Evolutionary conservation across 2,797 vertebrate genomes (phyloP), one percentile per base, ranked within the genome.

Genomic region (Esox lucius): DNA sequence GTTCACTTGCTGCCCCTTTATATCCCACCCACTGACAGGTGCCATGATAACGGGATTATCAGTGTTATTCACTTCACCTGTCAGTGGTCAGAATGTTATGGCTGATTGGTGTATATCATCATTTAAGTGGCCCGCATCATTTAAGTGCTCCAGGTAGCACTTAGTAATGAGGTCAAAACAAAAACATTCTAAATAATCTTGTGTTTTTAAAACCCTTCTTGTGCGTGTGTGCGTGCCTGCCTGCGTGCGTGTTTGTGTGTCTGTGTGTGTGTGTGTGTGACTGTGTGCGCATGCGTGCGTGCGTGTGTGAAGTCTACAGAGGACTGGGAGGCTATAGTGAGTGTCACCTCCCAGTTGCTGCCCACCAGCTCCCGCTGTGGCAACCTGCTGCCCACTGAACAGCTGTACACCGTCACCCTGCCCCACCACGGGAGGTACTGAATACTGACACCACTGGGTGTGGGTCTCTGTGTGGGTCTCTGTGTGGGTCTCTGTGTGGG

Each of bases 321-420:
- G 82, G 94, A 96, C 86, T 98, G 96, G 95, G 95, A 96, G 83
- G 95, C 92, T 6, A 74, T 96, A 5, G 93, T 97, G 72, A 94
- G 94, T 0, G 90, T 97, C 39, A 91, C 88, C 15, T 95, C 96
- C 1, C 87, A 76, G 0, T 77, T 68, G 2, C 89, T 96, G 80
- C 94, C 96, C 71, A 94, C 90, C 80, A 97, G 95, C 81, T 88
- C 92, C 5, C 92, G 93, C 49, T 97, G 95, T 67, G 96, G 95
- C 71, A 96, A 96, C 83, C 92, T 96, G 22, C 92, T 97, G 9
- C 95, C 95, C 15, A 95, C 95, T 0, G 96, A 96, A 74, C 95
- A 97, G 85, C 88, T 96, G 74, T 96, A 96, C 91, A 95, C 87
- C 0, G 93, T 93, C 65, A 92, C 83, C 11, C 88, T 97, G 76